Base-by-base conservation (phyloP, 2,888 invertebrate species). In the Acrobeloides nanus region DNA sequence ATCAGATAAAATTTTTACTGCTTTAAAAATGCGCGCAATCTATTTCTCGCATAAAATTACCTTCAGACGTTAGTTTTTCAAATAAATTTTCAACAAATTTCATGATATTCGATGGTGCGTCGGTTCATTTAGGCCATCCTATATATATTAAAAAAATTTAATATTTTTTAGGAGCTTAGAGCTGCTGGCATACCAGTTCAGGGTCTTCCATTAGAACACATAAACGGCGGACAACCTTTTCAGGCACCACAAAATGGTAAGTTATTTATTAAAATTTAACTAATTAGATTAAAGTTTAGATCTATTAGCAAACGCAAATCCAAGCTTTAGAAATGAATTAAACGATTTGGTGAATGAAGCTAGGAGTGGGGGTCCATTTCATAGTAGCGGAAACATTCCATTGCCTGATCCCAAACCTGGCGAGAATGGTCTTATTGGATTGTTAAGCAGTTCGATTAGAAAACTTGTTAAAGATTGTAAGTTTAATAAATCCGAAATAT, bases 341-440 rank as follows among this genome's bases (percentile, higher is more conserved):
- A 56, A 62, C 39, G 61, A 60, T 37, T 41, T 71, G 33, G 51
- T 59, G 35, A 64, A 63, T 41, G 61, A 62, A 23, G 61, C 57
- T 15, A 53, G 54, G 34, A 64, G 61, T 44, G 58, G 46, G 21
- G 57, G 57, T 41, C 57, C 58, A 37, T 70, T 66, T 62, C 64
- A 63, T 25, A 25, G 43, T 18, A 39, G 27, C 8, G 59, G 60
- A 5, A 49, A 44, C 37, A 48, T 64, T 4, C 62, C 65, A 35
- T 62, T 71, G 38, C 71, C 71, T 38, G 68, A 68, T 38, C 69
- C 68, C 18, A 61, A 60, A 37, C 71, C 71, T 29, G 71, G 71
- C 54, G 71, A 71, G 53, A 72, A 70, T 38, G 71, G 71, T 40
- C 62, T 71, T 12, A 71, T 71, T 45, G 71, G 71, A 25, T 61